These are phyloP conservation scores for Chondrosia reniformis DNA, from an alignment of 37 sponge, comb jelly and placozoan species.

Conservation along the genomic window DNA sequence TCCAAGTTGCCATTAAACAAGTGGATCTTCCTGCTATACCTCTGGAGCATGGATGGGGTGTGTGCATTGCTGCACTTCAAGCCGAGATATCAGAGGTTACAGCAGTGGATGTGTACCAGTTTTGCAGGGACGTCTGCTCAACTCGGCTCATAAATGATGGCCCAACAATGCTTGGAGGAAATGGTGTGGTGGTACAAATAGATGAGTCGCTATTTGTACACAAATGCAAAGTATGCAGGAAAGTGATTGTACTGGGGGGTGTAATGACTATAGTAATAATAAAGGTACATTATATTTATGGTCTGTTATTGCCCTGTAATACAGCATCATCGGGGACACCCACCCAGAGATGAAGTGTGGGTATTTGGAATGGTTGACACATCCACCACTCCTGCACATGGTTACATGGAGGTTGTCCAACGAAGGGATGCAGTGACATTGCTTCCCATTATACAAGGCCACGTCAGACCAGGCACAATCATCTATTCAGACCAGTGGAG, in stretches of 20 bases:
- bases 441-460: conserved; percentile 52
- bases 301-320: too few relatives aligned
- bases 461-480: conserved; percentile 43
- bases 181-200: conserved; percentile 17
- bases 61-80: conserved; percentile 13
- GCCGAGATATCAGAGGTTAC: conserved; percentile 7
- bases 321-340: conserved; percentile 47
- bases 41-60: conserved; percentile 20
- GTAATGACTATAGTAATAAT: not conserved
- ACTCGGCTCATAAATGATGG: conserved; percentile 10
- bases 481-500: conserved; percentile 63
- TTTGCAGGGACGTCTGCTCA: conserved; percentile 15
- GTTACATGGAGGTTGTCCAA: conserved; percentile 61
- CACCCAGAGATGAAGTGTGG: conserved; percentile 44
- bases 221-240: conserved; percentile 12
- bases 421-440: conserved; percentile 57
- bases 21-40: conserved; percentile 13
- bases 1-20: conserved; percentile 15
- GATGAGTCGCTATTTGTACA: conserved; percentile 25
- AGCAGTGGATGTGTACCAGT: conserved; percentile 17
- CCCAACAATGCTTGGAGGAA: conserved; percentile 1
- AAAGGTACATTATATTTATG: not conserved
- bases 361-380: conserved; percentile 72
- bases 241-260: not conserved
- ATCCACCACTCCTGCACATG: conserved; percentile 29